phyloP scores from a whole-genome alignment of 2,888 invertebrate genomes.

The Caenorhabditis sp. region DNA sequence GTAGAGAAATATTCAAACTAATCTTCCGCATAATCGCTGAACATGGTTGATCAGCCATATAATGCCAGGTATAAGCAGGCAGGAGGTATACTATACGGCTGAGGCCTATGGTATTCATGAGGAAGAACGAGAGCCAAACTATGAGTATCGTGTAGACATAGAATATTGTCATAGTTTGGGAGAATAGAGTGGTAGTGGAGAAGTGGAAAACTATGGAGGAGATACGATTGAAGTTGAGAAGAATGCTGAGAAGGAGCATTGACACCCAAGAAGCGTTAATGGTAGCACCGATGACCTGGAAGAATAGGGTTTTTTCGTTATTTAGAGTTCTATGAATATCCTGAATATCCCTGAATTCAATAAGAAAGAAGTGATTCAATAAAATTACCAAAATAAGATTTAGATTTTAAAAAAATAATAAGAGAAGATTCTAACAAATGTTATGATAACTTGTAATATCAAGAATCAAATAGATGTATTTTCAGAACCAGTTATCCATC shows the following conservation, averaged over 20 bases:
- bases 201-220: constrained; percentile 44
- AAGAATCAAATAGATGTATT: no score
- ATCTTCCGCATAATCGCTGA: constrained; percentile 20
- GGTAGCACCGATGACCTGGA: constrained; percentile 44
- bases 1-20: constrained; percentile 40
- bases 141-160: constrained; percentile 26
- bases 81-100: constrained; percentile 47
- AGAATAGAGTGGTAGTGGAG: constrained; percentile 27
- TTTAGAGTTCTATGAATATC: no score
- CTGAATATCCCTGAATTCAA: no score
- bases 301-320: no score
- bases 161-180: constrained; percentile 22
- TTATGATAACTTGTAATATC: no score
- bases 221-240: constrained; percentile 47
- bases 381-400: no score
- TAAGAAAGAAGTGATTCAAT: no score
- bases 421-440: no score
- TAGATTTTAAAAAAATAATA: no score
- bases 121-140: constrained; percentile 31
- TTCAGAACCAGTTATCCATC: no score
- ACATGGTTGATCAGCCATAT: constrained; percentile 22
- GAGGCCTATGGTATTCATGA: constrained; percentile 25
- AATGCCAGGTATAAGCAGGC: constrained; percentile 51
- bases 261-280: constrained; percentile 50
- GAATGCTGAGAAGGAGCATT: constrained; percentile 45